Evolutionary conservation across 2,888 invertebrate genomes (phyloP), one percentile per base, ranked within the genome.

Genomic region (Cantharis rustica): DNA sequence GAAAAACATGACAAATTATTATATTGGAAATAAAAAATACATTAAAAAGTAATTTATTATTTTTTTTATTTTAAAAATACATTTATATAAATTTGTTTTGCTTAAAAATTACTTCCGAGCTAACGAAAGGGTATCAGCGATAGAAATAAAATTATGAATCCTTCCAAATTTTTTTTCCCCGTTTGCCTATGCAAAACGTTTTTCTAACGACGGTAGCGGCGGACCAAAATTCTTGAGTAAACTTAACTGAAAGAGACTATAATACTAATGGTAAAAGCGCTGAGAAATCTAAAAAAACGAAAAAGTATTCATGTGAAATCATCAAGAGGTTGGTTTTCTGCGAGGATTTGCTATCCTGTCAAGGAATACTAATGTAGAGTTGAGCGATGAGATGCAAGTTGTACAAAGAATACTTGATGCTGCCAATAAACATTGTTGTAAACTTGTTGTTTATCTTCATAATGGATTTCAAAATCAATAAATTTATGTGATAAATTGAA

Each of bases 341-440:
- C 74, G 76, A 73, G 78, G 66, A 76, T 78, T 78, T 68, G 16
- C 73, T 62, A 69, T 66, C 75, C 74, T 80, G 79, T 78, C 79
- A 77, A 74, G 72, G 80, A 80, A 80, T 80, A 79, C 79, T 79
- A 80, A 80, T 80, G 80, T 72, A 68, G 63, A 68, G 68, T 73
- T 75, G 78, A 76, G 64, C 76, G 75, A 77, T 74, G 69, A 68
- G 72, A 77, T 72, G 76, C 68, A 72, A 20, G 72, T 71, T 72
- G 75, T 76, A 72, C 75, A 20, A 69, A 69, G 80, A 80, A 80
- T 80, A 80, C 80, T 68, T 75, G 79, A 78, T 78, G 78, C 75
- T 79, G 78, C 79, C 79, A 80, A 80, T 79, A 80, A 80, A 79
- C 79, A 80, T 47, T 47, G 47, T 47, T 47, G 47, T 47, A 47